phyloP scores from a whole-genome alignment of 2,797 vertebrate species.

The Peromyscus aztecus region DNA sequence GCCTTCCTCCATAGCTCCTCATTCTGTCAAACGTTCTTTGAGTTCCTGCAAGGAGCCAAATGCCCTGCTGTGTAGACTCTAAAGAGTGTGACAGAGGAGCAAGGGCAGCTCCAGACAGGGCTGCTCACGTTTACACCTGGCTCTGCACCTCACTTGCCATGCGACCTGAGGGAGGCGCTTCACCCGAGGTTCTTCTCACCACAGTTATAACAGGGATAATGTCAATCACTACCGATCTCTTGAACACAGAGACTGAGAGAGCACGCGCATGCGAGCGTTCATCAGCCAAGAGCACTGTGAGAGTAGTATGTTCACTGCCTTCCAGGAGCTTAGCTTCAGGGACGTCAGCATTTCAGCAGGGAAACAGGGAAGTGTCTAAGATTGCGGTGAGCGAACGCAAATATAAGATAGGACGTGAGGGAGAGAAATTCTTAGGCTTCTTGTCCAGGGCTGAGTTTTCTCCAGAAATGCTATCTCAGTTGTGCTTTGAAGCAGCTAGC shows the following conservation, averaged over 20 bases:
- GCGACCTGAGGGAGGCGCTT: not conserved
- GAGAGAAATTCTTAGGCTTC: not conserved
- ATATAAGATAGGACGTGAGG: not conserved
- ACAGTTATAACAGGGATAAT: not conserved
- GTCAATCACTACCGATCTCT: too few species aligned
- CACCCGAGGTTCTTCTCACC: not conserved
- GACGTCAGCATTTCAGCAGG: not conserved
- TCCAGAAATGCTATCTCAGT: not conserved
- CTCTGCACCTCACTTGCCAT: not conserved
- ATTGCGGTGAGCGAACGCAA: not conserved
- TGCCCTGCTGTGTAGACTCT: fast-evolving
- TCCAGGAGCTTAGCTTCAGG: not conserved
- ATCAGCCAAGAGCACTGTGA: not conserved
- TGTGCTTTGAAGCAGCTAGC: not conserved
- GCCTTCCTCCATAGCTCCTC: not conserved
- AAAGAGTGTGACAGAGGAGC: not conserved
- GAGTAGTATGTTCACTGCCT: not conserved
- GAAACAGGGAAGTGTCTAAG: not conserved
- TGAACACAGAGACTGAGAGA: not conserved
- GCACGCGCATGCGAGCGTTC: not conserved
- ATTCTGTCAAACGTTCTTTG: not conserved
- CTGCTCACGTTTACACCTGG: not conserved
- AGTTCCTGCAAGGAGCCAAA: not conserved
- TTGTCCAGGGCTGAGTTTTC: not conserved
- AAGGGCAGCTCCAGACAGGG: not conserved